Conservation (phyloP, 1,140 invertebrate species). For the Parapsyche elsis region DNA sequence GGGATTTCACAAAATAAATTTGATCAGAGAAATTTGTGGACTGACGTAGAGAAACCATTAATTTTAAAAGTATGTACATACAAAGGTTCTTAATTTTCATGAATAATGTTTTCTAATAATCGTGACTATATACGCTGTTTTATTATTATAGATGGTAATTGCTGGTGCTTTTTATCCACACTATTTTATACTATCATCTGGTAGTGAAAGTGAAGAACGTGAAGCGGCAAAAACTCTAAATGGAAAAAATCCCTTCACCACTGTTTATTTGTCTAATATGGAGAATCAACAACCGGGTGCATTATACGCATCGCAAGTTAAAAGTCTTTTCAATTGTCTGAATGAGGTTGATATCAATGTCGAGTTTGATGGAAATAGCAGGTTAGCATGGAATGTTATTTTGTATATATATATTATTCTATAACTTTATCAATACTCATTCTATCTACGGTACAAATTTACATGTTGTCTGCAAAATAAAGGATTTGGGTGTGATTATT, state of each 20-base stretch:
- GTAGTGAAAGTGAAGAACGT: conserved; percentile 69
- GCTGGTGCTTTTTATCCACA: conserved; percentile 92
- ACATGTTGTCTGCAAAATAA: too few relatives aligned
- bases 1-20: conserved; percentile 65
- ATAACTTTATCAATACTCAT: too few relatives aligned
- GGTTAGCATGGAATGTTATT: conserved; percentile 58
- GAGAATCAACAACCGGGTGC: conserved; percentile 77
- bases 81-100: too few relatives aligned
- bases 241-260: conserved; percentile 79
- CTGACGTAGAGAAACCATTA: conserved; percentile 66
- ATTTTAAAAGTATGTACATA: conserved; percentile 70
- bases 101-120: neutral
- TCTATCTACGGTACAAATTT: too few relatives aligned
- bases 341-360: conserved; percentile 68
- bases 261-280: conserved; percentile 78
- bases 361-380: conserved; percentile 71
- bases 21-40: conserved; percentile 59
- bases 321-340: conserved; percentile 66
- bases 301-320: conserved; percentile 75
- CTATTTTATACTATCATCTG: conserved; percentile 77
- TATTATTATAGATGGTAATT: conserved; percentile 72
- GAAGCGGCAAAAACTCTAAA: conserved; percentile 68
- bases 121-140: neutral
- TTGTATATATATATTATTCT: conserved; percentile 24
- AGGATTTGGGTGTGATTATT: too few relatives aligned